These are phyloP conservation scores for Yponomeuta cagnagella DNA, from an alignment of 2,888 invertebrate species.

Conservation along the genomic window DNA sequence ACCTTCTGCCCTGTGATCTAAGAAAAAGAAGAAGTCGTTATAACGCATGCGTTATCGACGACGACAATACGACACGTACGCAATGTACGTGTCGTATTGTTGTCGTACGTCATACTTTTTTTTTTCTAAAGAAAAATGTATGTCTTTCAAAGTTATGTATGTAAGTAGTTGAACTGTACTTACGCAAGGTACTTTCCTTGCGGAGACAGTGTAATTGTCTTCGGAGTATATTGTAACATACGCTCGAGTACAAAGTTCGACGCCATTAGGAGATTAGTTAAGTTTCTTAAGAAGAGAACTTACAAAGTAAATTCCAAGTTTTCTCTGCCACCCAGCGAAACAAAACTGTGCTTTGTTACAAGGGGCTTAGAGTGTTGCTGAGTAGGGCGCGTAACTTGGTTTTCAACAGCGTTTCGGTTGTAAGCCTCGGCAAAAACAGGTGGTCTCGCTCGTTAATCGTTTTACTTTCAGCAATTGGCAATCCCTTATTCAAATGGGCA, in stretches of 20 bases:
- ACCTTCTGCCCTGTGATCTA: too few species aligned
- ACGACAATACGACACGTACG: too few species aligned
- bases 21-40: too few species aligned
- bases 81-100: too few species aligned
- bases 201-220: slow-evolving; percentile 7
- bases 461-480: background rate
- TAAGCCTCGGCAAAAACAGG: background rate
- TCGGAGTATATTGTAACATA: slow-evolving; percentile 10
- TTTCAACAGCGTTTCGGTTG: background rate
- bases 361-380: background rate
- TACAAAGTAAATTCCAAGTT: background rate
- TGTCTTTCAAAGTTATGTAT: too few species aligned
- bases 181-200: background rate
- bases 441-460: background rate
- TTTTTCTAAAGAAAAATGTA: too few species aligned
- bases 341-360: background rate
- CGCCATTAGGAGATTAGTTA: slow-evolving; percentile 60
- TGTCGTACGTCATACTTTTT: too few species aligned
- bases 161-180: background rate
- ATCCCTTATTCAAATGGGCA: background rate
- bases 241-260: slow-evolving; percentile 29
- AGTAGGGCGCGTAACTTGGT: background rate
- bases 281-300: slow-evolving; percentile 5
- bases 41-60: too few species aligned
- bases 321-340: background rate